Base-by-base conservation (phyloP, 2,888 invertebrate species). In the Ophion ellenae region DNA sequence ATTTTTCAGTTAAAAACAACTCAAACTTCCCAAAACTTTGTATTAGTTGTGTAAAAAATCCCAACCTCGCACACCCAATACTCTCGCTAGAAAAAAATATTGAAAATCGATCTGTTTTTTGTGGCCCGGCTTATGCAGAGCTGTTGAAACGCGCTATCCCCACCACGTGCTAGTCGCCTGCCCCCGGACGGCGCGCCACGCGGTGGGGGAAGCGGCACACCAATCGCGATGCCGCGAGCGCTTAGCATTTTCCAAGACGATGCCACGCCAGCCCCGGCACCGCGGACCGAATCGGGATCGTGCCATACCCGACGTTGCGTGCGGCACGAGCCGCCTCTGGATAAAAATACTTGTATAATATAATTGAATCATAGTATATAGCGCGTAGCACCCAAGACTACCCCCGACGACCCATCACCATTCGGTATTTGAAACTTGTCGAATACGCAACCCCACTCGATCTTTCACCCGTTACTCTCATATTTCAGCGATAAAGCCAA, bases 251-350 rank as follows among this genome's bases (percentile, higher is more conserved):
- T 53, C 17, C 17, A 17, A 53, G 53, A 1, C 17, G 28, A 17
- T 47, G 28, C 53, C 11, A 57, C 5, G 36, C 20, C 40, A n/a
- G 32, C 14, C 32, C 5, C 59, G 11, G 24, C 10, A 4, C 20
- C n/a, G 11, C n/a, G 24, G 17, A 63, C 63, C 3, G 24, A 75
- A 63, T 75, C 45, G 45, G 7, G 45, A 63, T 45, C 63, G 45
- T 63, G 20, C 74, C 61, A 63, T 75, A 75, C 17, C 1, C 40
- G 7, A 61, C 17, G 64, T 76, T 64, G 75, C 75, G 75, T 76
- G 75, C 28, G 28, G 32, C 64, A 76, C 47, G 53, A 53, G n/a
- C 28, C 17, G 6, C 6, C 32, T 28, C n/a, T 11, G 64, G 17
- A 76, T 63, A 11, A 28, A 75, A 75, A 45, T 63, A 63, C 61